Base-by-base conservation (phyloP, 2,113 vertebrate species). In the Pantherophis guttatus region DNA sequence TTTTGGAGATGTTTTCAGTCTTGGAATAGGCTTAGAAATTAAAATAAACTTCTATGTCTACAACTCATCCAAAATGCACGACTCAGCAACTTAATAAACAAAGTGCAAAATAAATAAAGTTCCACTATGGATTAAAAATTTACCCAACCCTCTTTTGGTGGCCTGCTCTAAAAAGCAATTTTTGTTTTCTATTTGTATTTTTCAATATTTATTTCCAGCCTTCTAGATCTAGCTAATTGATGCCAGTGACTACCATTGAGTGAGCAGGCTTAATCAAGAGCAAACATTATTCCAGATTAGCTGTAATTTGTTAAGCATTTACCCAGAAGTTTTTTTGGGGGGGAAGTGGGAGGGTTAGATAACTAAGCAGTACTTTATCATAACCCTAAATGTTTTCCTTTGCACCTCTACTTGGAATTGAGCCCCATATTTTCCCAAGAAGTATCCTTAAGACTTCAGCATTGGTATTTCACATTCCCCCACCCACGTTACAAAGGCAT, bases 281-380 rank as follows among this genome's bases (percentile, higher is more conserved):
- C 6, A 59, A 4, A 8, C 21, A 5, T 29, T 1, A 29, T 53
- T 91, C 92, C 87, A 92, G 88, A 8, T 8, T 33, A 33, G 75
- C 33, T 12, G 55, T 75, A 81, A 91, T 92, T 90, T 21, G 26
- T 91, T 89, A 92, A 91, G 89, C 85, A 53, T 39, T 39, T 48
- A 91, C 92, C 24, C 94, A 94, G 92, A 86, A n/a, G 90, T 50
- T 39, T 91, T 48, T 91, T 48, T 21, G 23, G 8, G 24, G 11
- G 24, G 26, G 26, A 3, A 89, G 88, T 92, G 88, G 23, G 94
- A 87, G 65, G 87, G 81, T 19, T 24, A 85, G 90, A 88, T 44
- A 86, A 21, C 29, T 59, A 92, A 94, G 91, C 1, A n/a, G n/a
- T 19, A 88, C 57, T 91, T 93, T 81, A 23, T n/a, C 13, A 12